Evolutionary conservation across 2,888 invertebrate genomes (phyloP).

Genomic region (Petrolisthes manimaculis): DNA sequence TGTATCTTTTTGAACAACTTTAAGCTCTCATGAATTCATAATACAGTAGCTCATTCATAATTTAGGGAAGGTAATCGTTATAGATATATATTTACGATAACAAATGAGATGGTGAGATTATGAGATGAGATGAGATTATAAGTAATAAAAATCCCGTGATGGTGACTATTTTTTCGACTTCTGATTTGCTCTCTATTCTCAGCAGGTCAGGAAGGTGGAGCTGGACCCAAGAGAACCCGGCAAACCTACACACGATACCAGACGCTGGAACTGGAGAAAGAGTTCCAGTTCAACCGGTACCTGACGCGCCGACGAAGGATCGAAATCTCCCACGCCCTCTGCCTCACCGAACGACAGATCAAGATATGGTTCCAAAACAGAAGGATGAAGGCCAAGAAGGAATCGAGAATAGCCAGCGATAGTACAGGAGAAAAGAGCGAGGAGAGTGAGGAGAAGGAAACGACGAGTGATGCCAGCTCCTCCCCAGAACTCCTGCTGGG

Average conservation of each 20-base stretch:
- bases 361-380: conserved; percentile 76
- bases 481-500: conserved; percentile 35
- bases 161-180: neutral
- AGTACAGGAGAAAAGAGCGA: conserved; percentile 18
- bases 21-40: too few relatives aligned
- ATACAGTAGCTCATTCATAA: too few relatives aligned
- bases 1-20: too few relatives aligned
- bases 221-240: conserved; percentile 78
- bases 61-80: neutral
- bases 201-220: conserved; percentile 49
- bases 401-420: conserved; percentile 35
- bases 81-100: neutral
- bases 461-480: conserved; percentile 19
- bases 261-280: conserved; percentile 96
- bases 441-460: conserved; percentile 37
- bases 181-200: neutral
- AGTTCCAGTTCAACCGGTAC: conserved; percentile 98
- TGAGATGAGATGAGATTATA: too few relatives aligned
- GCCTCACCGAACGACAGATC: conserved; percentile 95
- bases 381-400: conserved; percentile 65
- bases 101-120: neutral
- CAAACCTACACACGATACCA: conserved; percentile 99
- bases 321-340: conserved; percentile 95
- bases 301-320: conserved; percentile 94
- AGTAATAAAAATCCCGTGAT: too few relatives aligned